Evolutionary conservation across 2,888 invertebrate genomes (phyloP), one percentile per base, ranked within the genome.

Genomic region (Podabrus alpinus): DNA sequence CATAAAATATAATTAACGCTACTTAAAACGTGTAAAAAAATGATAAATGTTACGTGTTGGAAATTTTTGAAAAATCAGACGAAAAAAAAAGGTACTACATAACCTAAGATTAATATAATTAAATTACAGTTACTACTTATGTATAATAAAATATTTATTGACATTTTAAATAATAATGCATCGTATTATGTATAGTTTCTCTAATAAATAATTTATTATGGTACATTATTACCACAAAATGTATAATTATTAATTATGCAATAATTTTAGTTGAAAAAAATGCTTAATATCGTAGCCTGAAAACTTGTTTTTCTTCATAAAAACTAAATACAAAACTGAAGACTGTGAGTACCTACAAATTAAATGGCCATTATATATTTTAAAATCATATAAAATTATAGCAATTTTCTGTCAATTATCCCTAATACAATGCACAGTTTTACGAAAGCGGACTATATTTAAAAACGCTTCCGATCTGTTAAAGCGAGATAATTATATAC

Each of bases 291-390:
- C 45, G 45, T 45, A 45, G 45, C 45, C 45, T 45, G 45, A n/a
- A 45, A 45, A 45, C 45, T 45, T 45, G 75, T 75, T 75, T 68
- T 71, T 59, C 73, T 24, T 45, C 60, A 66, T 73, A 72, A 73
- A 77, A 78, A 75, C 66, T 77, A 66, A 69, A 73, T 77, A 78
- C 45, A 79, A 78, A 78, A 73, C 74, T 68, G 29, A 70, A 78
- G 76, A 73, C 70, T 75, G 69, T 71, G 68, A 72, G 79, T 81
- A 82, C 81, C 81, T 80, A 81, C 76, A 78, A 83, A 84, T 84
- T 84, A 84, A 84, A 84, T 83, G 82, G 80, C 82, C 82, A 84
- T 84, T 84, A 84, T 81, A 81, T 81, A 80, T 82, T 83, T 83
- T 83, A 82, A 84, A 84, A 81, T 83, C 82, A 82, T 82, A 81